phyloP scores from a whole-genome alignment of 2,797 vertebrate species.

The Salmo trutta region DNA sequence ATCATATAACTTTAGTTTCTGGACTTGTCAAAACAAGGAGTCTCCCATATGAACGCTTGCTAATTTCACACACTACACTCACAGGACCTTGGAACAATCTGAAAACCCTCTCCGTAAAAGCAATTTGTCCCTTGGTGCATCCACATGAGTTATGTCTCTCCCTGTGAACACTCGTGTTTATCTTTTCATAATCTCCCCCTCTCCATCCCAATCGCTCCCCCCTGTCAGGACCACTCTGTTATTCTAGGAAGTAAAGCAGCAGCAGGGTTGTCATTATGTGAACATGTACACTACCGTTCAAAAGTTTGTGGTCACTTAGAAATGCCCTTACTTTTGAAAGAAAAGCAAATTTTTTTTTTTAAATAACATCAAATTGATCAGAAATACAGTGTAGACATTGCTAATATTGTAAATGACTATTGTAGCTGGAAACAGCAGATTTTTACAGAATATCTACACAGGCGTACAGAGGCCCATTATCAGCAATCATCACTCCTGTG shows the following conservation, averaged over 20 bases:
- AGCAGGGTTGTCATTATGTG: conserved; percentile 36
- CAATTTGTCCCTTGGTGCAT: conserved; percentile 19
- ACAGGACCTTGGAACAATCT: conserved; percentile 34
- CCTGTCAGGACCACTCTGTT: conserved; percentile 35
- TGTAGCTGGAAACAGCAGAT: no score
- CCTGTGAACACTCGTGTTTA: conserved; percentile 32
- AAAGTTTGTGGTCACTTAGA: no score
- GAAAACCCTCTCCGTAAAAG: conserved; percentile 22
- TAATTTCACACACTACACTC: conserved; percentile 15
- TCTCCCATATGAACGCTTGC: conserved; percentile 26
- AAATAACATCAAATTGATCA: no score
- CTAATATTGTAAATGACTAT: no score
- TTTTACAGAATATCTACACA: no score
- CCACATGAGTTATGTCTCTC: conserved; percentile 16
- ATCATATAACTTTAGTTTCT: conserved; percentile 10
- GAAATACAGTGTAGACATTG: no score
- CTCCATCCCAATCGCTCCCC: background rate
- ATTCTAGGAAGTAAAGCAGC: conserved; percentile 40
- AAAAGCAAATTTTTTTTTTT: no score
- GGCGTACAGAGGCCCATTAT: no score
- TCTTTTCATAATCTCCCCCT: conserved; percentile 32
- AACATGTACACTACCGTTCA: background rate
- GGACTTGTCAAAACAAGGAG: conserved; percentile 1
- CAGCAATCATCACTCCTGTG: no score
- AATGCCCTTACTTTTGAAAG: no score